These are phyloP conservation scores for Pseudorhombus dupliciocellatus DNA, from an alignment of 2,113 vertebrate species.

Conservation along the genomic window DNA sequence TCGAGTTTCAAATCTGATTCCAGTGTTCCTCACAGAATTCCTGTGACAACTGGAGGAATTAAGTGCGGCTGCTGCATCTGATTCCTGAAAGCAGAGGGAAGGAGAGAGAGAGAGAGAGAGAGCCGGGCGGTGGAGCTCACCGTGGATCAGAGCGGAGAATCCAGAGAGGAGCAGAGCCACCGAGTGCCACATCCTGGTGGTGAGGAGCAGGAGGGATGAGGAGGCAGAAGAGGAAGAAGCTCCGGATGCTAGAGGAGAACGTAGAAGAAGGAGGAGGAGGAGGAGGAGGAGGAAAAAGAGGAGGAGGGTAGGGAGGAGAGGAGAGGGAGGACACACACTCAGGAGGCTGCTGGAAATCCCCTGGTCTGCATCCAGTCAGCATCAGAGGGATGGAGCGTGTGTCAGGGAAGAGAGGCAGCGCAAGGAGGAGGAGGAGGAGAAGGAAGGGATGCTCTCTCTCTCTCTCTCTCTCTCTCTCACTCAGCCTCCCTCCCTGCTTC, in stretches of 20 bases:
- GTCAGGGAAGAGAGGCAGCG: conserved; percentile 36
- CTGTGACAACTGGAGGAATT: conserved; percentile 19
- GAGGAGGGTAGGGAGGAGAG: conserved; percentile 27
- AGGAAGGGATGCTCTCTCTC: conserved; percentile 46
- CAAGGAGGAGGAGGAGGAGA: conserved; percentile 25
- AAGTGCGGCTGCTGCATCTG: conserved; percentile 43
- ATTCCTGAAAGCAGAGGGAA: conserved; percentile 26
- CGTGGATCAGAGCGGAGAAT: conserved; percentile 80
- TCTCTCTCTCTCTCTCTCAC: conserved; percentile 47
- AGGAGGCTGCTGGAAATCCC: conserved; percentile 68
- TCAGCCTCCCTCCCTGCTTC: conserved; percentile 19
- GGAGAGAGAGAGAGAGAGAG: conserved; percentile 17
- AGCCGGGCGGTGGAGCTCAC: conserved; percentile 66
- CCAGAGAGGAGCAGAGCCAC: conserved; percentile 78
- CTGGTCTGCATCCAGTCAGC: conserved; percentile 71
- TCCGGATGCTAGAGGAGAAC: conserved; percentile 42
- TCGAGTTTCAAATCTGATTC: conserved; percentile 20
- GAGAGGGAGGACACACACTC: conserved; percentile 42
- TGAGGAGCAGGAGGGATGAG: conserved; percentile 46
- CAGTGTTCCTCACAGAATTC: neutral
- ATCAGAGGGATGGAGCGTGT: conserved; percentile 63
- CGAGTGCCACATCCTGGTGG: conserved; percentile 81
- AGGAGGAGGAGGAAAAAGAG: conserved; percentile 5
- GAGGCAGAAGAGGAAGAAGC: conserved; percentile 52
- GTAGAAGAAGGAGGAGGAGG: conserved; percentile 25